Conservation (phyloP, 2,113 vertebrate species). For the Tachysurus fulvidraco region DNA sequence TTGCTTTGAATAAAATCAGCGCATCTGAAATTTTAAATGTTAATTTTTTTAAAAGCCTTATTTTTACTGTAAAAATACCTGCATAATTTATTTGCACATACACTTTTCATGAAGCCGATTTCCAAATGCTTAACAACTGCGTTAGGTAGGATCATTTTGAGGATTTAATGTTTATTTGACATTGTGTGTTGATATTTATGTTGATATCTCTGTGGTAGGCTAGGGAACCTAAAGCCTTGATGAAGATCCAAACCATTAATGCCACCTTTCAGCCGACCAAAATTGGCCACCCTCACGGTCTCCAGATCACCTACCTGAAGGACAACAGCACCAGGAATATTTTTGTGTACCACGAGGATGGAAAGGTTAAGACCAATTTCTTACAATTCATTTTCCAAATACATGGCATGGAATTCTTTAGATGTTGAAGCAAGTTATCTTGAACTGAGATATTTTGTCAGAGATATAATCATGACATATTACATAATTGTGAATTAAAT, state of each 20-base stretch:
- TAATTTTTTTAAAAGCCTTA: too few relatives aligned
- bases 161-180: not conserved
- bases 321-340: conserved; percentile 97
- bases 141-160: not conserved
- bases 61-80: not conserved
- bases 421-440: not conserved
- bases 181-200: conserved; percentile 1
- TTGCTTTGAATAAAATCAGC: too few relatives aligned
- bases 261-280: conserved; percentile 92
- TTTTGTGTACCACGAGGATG: conserved; percentile 94
- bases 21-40: too few relatives aligned
- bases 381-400: not conserved
- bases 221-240: conserved; percentile 91
- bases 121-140: not conserved
- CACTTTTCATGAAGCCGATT: not conserved
- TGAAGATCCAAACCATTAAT: conserved; percentile 90
- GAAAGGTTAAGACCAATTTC: conserved; percentile 78
- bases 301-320: conserved; percentile 95
- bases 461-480: not conserved
- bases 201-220: conserved; percentile 72
- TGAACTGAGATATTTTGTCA: not conserved
- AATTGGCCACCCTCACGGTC: conserved; percentile 85
- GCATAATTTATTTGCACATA: not conserved
- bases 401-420: not conserved
- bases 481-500: not conserved